phyloP scores from a whole-genome alignment of 1,140 invertebrate species.

The Papilio dardanus region DNA sequence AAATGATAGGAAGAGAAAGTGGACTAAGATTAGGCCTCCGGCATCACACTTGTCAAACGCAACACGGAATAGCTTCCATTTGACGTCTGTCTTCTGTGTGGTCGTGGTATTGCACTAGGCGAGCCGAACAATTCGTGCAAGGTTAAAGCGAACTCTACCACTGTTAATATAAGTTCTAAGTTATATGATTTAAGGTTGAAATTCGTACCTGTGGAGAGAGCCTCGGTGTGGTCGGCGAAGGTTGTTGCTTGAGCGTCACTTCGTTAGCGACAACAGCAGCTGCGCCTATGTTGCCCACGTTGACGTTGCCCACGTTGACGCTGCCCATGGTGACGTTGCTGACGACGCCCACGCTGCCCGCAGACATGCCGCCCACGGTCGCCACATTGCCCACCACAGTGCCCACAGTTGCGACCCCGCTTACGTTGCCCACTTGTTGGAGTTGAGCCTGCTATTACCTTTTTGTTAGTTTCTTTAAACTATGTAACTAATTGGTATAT shows the following conservation, averaged over 20 bases:
- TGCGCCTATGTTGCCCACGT: slow-evolving; percentile 49
- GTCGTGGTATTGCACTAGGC: too few species aligned
- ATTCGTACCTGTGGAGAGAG: slow-evolving; percentile 63
- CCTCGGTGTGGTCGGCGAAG: slow-evolving; percentile 66
- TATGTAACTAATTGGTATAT: not conserved
- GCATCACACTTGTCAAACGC: too few species aligned
- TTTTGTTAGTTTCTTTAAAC: not conserved
- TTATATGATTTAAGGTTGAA: not conserved
- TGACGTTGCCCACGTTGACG: slow-evolving; percentile 49
- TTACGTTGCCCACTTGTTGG: slow-evolving; percentile 66
- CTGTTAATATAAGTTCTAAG: too few species aligned
- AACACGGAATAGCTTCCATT: too few species aligned
- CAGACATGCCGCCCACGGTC: slow-evolving; percentile 47
- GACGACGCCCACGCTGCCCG: slow-evolving; percentile 49
- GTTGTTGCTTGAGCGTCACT: slow-evolving; percentile 64
- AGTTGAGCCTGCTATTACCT: slow-evolving; percentile 67
- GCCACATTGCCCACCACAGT: slow-evolving; percentile 55
- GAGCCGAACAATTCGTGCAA: too few species aligned
- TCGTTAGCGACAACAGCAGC: slow-evolving; percentile 56
- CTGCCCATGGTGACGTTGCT: slow-evolving; percentile 47
- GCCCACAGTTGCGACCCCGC: slow-evolving; percentile 42
- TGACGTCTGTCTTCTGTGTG: too few species aligned
- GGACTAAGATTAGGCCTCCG: too few species aligned
- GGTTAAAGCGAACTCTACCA: too few species aligned
- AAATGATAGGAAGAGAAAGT: too few species aligned